These are phyloP conservation scores for Crocidura indochinensis DNA, from an alignment of 2,797 vertebrate species.

Conservation along the genomic window DNA sequence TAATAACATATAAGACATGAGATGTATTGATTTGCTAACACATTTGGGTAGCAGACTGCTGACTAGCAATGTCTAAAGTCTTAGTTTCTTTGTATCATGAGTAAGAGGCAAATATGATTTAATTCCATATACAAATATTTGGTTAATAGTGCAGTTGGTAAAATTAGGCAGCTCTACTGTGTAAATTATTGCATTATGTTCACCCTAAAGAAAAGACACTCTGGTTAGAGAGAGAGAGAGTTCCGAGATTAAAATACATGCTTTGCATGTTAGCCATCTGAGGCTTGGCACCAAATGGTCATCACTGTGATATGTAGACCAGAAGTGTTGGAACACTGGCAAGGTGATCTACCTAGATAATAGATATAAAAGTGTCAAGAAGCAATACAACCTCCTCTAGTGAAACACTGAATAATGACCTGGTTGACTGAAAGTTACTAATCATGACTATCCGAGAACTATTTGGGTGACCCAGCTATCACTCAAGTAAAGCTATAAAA, in stretches of 20 bases:
- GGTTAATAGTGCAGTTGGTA: slow-evolving; percentile 25
- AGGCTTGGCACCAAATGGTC: no score
- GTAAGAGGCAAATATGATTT: slow-evolving; percentile 32
- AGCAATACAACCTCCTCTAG: no score
- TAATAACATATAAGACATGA: background rate
- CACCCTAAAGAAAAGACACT: background rate
- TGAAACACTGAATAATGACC: no score
- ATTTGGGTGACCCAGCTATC: no score
- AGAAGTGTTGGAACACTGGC: no score
- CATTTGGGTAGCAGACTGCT: background rate
- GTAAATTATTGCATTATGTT: background rate
- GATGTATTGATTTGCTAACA: slow-evolving; percentile 4
- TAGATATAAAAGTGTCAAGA: no score
- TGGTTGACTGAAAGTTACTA: no score
- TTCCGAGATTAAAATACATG: no score
- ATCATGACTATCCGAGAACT: no score
- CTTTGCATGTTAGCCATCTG: no score
- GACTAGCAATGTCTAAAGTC: background rate
- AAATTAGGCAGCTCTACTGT: background rate
- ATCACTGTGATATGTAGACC: no score
- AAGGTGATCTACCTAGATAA: no score
- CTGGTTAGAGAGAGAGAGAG: background rate
- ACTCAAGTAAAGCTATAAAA: background rate
- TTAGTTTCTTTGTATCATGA: slow-evolving; percentile 27
- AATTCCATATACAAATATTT: slow-evolving; percentile 54